Percentiles rank a stretch among this genome's conserved stretches.
phyloP scores from a whole-genome alignment of 2,797 vertebrate genomes.

The Tokudaia muenninki region DNA sequence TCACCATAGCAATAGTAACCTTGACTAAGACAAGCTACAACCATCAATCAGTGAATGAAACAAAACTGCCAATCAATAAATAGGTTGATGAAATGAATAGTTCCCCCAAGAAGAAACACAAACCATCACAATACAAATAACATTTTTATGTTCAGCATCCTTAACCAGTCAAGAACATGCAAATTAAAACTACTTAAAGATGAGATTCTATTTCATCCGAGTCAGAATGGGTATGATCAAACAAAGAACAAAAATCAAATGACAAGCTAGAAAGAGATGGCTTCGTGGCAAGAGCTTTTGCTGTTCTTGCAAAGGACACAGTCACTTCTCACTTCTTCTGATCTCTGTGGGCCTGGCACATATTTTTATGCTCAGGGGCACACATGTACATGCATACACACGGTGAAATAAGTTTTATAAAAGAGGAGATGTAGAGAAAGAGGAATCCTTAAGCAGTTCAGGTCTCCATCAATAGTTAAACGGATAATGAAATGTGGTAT shows the following conservation, averaged over 20 bases:
- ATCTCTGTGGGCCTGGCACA: background rate
- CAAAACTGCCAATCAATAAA: background rate
- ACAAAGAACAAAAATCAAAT: background rate
- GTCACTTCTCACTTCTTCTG: background rate
- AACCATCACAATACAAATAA: background rate
- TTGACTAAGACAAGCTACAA: background rate
- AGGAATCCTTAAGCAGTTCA: background rate
- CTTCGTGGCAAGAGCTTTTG: background rate
- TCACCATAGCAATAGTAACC: background rate
- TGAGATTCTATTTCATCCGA: background rate
- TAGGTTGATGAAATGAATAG: background rate
- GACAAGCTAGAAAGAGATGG: background rate
- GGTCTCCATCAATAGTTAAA: background rate
- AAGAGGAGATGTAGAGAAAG: background rate
- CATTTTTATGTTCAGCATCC: background rate
- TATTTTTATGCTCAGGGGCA: background rate
- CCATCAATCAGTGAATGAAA: background rate
- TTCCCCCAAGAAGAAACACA: background rate
- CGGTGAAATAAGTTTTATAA: background rate
- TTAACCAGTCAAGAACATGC: too few species aligned
- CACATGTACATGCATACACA: background rate
- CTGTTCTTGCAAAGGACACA: background rate
- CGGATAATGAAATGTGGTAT: background rate
- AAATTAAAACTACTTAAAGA: background rate
- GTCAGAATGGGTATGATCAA: too few species aligned